These are phyloP conservation scores for Actinopyga echinites DNA, from an alignment of 53 echinoderm and acorn worm species.

Conservation along the genomic window DNA sequence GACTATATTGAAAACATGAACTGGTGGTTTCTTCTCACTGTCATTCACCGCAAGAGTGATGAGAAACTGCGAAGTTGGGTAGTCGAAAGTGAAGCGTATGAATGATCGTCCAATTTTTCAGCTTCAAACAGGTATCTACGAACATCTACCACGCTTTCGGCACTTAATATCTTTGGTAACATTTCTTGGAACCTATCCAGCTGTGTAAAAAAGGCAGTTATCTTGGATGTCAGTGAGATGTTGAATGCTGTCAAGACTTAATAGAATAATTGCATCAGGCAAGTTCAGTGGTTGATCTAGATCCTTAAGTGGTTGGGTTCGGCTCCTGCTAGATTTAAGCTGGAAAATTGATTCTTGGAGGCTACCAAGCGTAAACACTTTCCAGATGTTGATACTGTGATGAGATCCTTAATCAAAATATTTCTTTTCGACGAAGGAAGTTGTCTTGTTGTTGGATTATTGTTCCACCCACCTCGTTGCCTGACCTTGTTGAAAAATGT, in stretches of 20 bases:
- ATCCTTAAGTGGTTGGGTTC: neutral
- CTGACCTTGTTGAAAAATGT: conserved; percentile 49
- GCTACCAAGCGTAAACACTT: conserved; percentile 1
- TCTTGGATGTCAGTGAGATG: conserved; percentile 36
- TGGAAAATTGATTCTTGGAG: conserved; percentile 29
- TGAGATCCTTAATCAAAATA: conserved; percentile 43
- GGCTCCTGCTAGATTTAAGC: neutral
- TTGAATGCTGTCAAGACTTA: no score
- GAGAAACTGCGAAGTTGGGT: conserved; percentile 4
- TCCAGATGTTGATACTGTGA: no score
- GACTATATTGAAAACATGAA: conserved; percentile 6
- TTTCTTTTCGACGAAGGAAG: conserved; percentile 48
- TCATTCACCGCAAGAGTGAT: neutral
- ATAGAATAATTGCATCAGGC: neutral
- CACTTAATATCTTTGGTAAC: conserved; percentile 17
- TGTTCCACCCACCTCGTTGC: conserved; percentile 55
- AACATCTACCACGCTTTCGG: conserved; percentile 19
- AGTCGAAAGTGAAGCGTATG: neutral
- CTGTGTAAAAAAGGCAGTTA: conserved; percentile 38
- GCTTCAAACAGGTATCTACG: neutral
- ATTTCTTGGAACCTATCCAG: conserved; percentile 30
- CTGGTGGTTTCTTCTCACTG: neutral
- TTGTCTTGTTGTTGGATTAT: conserved; percentile 46
- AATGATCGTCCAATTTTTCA: neutral
- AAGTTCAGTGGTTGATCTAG: neutral